Evolutionary conservation across 1,140 invertebrate genomes (phyloP).

Genomic region (Rhagoletis pomonella): DNA sequence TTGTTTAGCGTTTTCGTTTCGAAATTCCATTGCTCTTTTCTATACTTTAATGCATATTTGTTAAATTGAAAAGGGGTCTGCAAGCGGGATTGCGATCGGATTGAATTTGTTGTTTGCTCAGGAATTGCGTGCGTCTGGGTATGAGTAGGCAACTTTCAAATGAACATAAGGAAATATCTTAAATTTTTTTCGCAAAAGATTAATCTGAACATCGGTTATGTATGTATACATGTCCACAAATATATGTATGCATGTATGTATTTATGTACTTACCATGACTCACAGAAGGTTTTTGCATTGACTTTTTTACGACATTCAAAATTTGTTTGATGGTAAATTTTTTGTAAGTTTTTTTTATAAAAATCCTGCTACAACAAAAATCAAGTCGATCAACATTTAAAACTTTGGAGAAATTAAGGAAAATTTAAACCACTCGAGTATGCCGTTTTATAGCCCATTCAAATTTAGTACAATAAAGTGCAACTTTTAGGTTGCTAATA

Average conservation of each 20-base stretch:
- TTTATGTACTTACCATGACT: background rate
- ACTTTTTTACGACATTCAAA: no score
- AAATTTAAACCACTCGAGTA: no score
- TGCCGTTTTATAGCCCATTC: no score
- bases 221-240: background rate
- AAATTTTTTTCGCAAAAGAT: conserved; percentile 27
- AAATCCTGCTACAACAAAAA: no score
- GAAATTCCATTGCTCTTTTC: conserved; percentile 33
- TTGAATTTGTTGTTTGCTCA: background rate
- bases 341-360: no score
- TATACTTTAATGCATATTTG: background rate
- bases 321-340: no score
- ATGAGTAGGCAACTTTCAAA: conserved; percentile 17
- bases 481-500: no score
- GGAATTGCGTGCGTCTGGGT: background rate
- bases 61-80: conserved; percentile 5
- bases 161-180: conserved; percentile 13
- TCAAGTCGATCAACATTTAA: no score
- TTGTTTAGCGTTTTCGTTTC: conserved; percentile 27
- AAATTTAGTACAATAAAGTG: no score
- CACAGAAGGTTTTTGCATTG: no score
- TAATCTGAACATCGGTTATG: background rate
- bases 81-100: conserved; percentile 32
- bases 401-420: no score
- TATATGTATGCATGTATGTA: background rate